phyloP scores from a whole-genome alignment of 92 coral and sea anemone genomes.

The Desmophyllum pertusum region DNA sequence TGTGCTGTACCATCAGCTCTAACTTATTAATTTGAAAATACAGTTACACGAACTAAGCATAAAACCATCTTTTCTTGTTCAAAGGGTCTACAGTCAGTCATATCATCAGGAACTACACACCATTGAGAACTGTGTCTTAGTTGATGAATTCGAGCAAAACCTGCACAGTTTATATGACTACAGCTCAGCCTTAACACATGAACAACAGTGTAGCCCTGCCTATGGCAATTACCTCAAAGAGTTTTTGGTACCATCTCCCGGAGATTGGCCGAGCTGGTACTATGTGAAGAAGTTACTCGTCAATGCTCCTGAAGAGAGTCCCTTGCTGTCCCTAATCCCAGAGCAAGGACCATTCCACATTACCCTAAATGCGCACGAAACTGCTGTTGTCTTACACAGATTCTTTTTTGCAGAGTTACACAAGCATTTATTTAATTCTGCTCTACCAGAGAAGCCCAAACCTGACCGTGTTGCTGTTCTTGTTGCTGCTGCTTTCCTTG shows the following conservation, averaged over 20 bases:
- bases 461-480: conserved; percentile 24
- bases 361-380: conserved; percentile 37
- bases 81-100: conserved; percentile 38
- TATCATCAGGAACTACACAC: conserved; percentile 19
- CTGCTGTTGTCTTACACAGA: conserved; percentile 13
- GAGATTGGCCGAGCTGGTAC: conserved; percentile 57
- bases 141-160: conserved; percentile 33
- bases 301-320: background rate
- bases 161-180: conserved; percentile 29
- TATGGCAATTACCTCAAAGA: conserved; percentile 3
- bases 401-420: conserved; percentile 28
- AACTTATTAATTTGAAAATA: too few relatives aligned
- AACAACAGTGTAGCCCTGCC: background rate
- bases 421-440: conserved; percentile 36
- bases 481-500: conserved; percentile 39
- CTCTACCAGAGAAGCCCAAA: conserved; percentile 35
- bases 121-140: conserved; percentile 17
- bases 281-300: conserved; percentile 39
- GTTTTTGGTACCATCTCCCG: conserved; percentile 39
- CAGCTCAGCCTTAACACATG: conserved; percentile 6
- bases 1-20: too few relatives aligned
- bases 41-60: too few relatives aligned
- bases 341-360: conserved; percentile 62
- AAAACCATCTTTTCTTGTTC: background rate
- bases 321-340: conserved; percentile 30